These are phyloP conservation scores for Circaetus cinerascens DNA, from an alignment of 2,113 vertebrate species.

Conservation along the genomic window DNA sequence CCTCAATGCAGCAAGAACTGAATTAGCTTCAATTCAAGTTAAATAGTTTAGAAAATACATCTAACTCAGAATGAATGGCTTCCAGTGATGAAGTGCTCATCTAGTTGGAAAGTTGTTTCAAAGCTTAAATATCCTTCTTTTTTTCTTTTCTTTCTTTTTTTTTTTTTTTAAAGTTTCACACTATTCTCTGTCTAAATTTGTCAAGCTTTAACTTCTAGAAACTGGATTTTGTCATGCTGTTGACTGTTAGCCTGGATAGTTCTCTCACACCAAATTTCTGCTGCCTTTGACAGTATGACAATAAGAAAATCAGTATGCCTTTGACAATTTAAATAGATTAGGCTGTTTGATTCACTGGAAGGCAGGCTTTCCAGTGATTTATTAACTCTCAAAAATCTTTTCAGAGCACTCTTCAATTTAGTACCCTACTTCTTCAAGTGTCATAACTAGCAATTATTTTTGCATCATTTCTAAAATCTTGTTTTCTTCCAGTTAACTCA, in stretches of 20 bases:
- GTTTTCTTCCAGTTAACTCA: not conserved
- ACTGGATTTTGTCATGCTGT: not conserved
- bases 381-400: conserved; percentile 3
- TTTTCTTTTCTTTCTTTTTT: no score
- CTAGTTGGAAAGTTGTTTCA: not conserved
- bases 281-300: not conserved
- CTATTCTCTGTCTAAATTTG: not conserved
- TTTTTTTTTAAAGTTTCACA: not conserved
- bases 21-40: not conserved
- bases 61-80: not conserved
- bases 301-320: not conserved
- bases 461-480: not conserved
- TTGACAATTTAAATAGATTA: conserved; percentile 9
- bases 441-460: not conserved
- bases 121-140: not conserved
- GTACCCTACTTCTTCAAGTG: not conserved
- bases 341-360: not conserved
- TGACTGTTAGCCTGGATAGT: not conserved
- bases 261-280: not conserved
- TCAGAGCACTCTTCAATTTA: not conserved
- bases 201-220: not conserved
- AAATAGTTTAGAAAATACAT: not conserved
- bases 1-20: not conserved
- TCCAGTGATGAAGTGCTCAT: not conserved
- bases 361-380: not conserved